Conservation (phyloP, 2,888 invertebrate genomes). For the Pseudanteris insignis region DNA sequence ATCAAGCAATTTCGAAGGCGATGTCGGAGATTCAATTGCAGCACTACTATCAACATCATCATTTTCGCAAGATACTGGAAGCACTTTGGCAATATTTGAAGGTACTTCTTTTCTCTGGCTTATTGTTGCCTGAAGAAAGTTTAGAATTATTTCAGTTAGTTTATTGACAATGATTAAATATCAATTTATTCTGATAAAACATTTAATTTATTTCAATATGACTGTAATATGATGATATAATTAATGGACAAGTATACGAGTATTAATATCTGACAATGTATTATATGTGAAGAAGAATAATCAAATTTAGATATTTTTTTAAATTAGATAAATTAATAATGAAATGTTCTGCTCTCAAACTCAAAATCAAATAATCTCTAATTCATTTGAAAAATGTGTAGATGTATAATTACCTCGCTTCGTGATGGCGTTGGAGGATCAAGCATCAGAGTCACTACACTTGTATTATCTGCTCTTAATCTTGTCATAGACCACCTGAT, state of each 20-base stretch:
- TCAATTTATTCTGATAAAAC: no score
- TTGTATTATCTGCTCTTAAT: conserved; percentile 95
- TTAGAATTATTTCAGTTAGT: no score
- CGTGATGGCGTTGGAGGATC: conserved; percentile 87
- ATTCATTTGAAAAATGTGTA: no score
- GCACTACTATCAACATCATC: conserved; percentile 2
- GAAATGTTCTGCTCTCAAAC: no score
- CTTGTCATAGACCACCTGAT: conserved; percentile 85
- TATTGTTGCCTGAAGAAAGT: conserved; percentile 1
- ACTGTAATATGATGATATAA: no score
- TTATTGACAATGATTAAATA: no score
- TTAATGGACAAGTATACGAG: no score
- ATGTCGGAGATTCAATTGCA: not conserved
- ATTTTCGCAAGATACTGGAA: conserved; percentile 1
- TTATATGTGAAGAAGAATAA: no score
- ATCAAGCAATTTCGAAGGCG: not conserved
- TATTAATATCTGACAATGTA: no score
- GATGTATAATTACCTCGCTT: conserved; percentile 63
- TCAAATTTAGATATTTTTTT: no score
- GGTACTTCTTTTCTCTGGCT: conserved; percentile 13
- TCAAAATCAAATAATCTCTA: no score
- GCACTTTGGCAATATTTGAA: not conserved
- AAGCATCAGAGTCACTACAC: conserved; percentile 90
- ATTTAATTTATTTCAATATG: no score
- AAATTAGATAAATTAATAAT: not conserved